Conservation (phyloP, 2,113 vertebrate genomes). For the Fukomys damarensis region DNA sequence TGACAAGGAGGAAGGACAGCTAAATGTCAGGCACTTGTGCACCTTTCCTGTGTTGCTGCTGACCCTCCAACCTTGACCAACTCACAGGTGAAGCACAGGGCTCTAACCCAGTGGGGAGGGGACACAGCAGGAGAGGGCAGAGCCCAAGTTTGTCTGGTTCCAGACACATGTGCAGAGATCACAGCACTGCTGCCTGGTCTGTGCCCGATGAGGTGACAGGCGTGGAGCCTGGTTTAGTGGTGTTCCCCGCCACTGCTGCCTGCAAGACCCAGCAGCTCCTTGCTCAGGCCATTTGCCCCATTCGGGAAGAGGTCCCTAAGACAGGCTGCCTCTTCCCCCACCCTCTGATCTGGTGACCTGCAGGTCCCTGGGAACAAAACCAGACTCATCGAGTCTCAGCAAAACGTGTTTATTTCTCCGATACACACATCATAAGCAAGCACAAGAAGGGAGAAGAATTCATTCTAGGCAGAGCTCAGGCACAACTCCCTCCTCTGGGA, state of each 20-base stretch:
- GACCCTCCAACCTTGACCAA: background rate
- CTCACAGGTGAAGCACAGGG: background rate
- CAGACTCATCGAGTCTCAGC: background rate
- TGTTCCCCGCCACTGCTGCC: background rate
- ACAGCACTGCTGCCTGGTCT: rapidly evolving
- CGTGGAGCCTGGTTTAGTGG: background rate
- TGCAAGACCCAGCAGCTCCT: background rate
- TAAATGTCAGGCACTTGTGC: no score
- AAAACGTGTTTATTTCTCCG: slow-evolving; percentile 66
- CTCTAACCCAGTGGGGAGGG: rapidly evolving
- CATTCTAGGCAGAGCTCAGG: slow-evolving; percentile 55
- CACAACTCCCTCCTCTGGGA: slow-evolving; percentile 52
- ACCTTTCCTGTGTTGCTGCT: no score
- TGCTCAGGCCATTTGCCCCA: no score
- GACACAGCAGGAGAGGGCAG: no score
- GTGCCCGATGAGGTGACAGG: no score
- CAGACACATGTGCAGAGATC: rapidly evolving
- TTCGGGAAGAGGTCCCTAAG: background rate
- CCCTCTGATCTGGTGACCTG: background rate
- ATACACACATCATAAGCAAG: background rate
- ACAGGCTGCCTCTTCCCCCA: no score
- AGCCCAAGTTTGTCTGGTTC: background rate
- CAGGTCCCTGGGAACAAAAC: slow-evolving; percentile 33
- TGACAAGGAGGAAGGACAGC: background rate
- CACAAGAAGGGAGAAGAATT: slow-evolving; percentile 64